These are phyloP conservation scores for Dasypogon diadema DNA, from an alignment of 2,888 invertebrate species.

Conservation along the genomic window DNA sequence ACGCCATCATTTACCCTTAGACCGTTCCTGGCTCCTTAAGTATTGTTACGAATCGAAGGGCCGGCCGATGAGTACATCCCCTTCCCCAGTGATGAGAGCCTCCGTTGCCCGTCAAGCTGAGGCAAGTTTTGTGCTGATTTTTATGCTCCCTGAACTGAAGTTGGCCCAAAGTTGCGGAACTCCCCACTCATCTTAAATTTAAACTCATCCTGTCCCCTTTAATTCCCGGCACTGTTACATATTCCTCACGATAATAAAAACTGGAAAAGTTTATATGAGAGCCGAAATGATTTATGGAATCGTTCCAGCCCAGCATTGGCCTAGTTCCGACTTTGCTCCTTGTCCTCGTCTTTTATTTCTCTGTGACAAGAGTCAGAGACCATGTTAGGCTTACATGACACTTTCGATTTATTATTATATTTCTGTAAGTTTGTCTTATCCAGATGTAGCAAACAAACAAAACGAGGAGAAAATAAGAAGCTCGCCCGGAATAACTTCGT, in stretches of 20 bases:
- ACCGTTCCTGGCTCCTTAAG: conserved; percentile 34
- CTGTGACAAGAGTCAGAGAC: conserved; percentile 33
- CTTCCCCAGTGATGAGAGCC: neutral
- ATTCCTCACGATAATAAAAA: conserved; percentile 54
- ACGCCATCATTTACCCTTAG: conserved; percentile 50
- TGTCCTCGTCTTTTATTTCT: conserved; percentile 14
- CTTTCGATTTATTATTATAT: conserved; percentile 54
- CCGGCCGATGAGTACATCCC: neutral
- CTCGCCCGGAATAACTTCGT: conserved; percentile 8
- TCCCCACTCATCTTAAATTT: conserved; percentile 35
- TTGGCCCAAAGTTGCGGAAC: neutral
- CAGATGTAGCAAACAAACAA: conserved; percentile 41
- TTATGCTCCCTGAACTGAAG: neutral
- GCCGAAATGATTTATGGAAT: conserved; percentile 54
- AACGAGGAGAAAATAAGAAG: neutral
- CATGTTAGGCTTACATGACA: conserved; percentile 55
- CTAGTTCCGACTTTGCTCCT: conserved; percentile 37
- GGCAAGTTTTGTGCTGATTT: neutral
- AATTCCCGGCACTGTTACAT: conserved; percentile 40
- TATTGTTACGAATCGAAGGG: conserved; percentile 19
- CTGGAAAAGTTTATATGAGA: conserved; percentile 56
- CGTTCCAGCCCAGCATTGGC: conserved; percentile 30
- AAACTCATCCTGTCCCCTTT: conserved; percentile 40
- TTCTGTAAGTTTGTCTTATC: conserved; percentile 41
- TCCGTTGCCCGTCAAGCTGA: neutral